phyloP scores from a whole-genome alignment of 2,113 vertebrate species.

The Chlamydotis undulata region DNA sequence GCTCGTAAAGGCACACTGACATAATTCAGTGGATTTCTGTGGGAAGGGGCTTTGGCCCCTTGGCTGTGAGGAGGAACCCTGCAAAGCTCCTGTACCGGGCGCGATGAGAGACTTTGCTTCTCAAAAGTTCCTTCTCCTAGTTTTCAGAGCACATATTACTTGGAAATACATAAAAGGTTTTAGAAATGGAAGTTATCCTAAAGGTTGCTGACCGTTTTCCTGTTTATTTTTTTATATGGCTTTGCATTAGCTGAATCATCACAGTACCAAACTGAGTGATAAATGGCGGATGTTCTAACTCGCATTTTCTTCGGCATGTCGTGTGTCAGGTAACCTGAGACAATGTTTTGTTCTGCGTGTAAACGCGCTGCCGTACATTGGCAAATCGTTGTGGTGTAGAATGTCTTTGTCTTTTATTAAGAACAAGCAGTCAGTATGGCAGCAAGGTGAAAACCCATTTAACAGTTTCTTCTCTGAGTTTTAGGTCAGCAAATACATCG shows the following conservation, averaged over 20 bases:
- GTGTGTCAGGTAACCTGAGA: background rate
- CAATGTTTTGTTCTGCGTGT: background rate
- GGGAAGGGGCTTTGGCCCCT: background rate
- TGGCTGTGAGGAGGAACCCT: fast-evolving
- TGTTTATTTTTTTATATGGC: background rate
- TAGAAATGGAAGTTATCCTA: background rate
- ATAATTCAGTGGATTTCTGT: background rate
- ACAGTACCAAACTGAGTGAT: background rate
- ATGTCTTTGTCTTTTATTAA: background rate
- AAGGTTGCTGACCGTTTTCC: background rate
- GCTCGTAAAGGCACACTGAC: background rate
- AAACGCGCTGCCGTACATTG: background rate
- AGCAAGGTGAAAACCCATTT: background rate
- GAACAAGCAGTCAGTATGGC: background rate
- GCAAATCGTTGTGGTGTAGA: background rate
- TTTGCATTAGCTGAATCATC: background rate
- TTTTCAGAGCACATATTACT: background rate
- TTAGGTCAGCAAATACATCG: background rate
- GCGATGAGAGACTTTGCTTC: background rate
- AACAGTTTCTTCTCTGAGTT: background rate
- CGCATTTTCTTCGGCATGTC: background rate
- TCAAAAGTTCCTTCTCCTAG: background rate
- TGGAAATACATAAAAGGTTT: background rate
- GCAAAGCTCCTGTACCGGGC: fast-evolving
- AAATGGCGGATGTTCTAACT: background rate